Conservation (phyloP, 2,113 vertebrate species). For the Cyanoderma ruficeps region DNA sequence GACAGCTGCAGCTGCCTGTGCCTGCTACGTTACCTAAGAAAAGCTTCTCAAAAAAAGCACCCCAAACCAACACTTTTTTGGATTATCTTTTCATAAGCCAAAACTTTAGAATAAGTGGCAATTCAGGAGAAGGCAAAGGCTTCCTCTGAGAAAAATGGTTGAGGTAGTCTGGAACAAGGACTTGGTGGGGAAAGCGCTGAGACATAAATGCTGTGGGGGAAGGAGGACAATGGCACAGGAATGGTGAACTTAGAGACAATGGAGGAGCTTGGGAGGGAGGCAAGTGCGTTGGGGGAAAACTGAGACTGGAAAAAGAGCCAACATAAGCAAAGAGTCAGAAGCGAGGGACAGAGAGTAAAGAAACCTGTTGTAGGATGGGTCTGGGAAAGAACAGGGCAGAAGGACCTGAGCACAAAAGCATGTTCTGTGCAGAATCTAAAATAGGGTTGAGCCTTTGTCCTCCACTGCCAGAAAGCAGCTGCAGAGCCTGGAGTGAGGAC, state of each 20-base stretch:
- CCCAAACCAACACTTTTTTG: background rate
- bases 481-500: background rate
- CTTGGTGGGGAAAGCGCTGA: background rate
- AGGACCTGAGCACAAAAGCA: background rate
- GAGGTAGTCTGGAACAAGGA: background rate
- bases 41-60: background rate
- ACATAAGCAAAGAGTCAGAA: background rate
- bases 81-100: background rate
- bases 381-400: background rate
- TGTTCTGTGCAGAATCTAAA: background rate
- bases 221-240: background rate
- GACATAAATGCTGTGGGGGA: background rate
- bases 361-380: background rate
- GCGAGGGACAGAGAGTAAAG: background rate
- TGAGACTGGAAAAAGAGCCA: background rate
- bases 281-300: background rate
- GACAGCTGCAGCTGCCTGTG: conserved; percentile 1
- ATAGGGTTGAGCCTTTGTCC: background rate
- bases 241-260: background rate
- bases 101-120: background rate
- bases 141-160: background rate
- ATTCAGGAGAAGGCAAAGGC: background rate
- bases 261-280: background rate
- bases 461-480: background rate
- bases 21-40: background rate